Percentiles rank a stretch among this genome's conserved stretches.
Evolutionary conservation across 2,113 vertebrate genomes (phyloP).

Genomic region (Fulica atra): DNA sequence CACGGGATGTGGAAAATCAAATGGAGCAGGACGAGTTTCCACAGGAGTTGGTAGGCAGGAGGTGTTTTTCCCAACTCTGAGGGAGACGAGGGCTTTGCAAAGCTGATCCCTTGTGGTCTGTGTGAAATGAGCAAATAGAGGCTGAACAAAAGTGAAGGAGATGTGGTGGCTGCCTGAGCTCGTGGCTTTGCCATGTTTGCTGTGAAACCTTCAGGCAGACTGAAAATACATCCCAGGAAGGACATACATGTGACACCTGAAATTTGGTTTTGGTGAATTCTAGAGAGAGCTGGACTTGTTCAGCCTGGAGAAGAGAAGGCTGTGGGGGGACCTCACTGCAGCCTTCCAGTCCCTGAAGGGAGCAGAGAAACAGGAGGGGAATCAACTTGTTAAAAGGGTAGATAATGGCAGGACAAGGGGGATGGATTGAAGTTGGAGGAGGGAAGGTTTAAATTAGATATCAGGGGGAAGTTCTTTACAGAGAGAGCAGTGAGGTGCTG

Average conservation of each 20-base stretch:
- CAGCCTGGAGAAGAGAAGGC: too few species aligned
- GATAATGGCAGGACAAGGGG: too few species aligned
- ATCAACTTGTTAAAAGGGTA: too few species aligned
- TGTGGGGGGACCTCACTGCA: too few species aligned
- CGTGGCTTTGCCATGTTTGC: background rate
- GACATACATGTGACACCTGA: background rate
- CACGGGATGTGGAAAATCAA: fast-evolving
- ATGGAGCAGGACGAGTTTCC: background rate
- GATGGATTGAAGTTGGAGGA: too few species aligned
- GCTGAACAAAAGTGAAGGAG: background rate
- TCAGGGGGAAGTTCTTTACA: too few species aligned
- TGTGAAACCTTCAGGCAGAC: background rate
- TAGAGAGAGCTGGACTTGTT: background rate
- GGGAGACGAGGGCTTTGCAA: background rate
- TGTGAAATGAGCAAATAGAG: background rate
- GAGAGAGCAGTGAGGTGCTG: too few species aligned
- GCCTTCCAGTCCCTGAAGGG: too few species aligned
- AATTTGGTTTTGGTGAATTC: background rate
- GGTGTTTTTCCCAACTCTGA: background rate
- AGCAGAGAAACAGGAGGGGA: too few species aligned
- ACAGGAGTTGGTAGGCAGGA: background rate
- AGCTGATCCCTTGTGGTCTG: background rate
- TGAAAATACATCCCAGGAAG: background rate
- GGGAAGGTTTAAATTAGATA: too few species aligned
- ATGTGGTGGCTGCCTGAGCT: background rate